Evolutionary conservation across 2,797 vertebrate genomes (phyloP).

Genomic region (Naso thynnoides): DNA sequence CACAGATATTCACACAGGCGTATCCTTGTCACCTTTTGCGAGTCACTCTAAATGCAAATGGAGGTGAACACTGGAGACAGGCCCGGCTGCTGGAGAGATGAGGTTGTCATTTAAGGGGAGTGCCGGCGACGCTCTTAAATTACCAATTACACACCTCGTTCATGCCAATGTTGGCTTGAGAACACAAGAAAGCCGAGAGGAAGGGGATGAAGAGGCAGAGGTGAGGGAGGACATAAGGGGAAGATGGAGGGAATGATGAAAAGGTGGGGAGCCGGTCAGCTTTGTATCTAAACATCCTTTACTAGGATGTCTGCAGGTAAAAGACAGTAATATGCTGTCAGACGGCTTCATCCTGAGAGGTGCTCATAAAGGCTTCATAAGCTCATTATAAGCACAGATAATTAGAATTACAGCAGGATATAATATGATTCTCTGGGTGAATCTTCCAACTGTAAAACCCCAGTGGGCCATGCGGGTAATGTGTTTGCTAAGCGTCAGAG

Average conservation of each 20-base stretch:
- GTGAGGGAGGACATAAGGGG: background rate
- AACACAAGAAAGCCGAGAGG: slow-evolving; percentile 30
- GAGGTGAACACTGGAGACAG: slow-evolving; percentile 77
- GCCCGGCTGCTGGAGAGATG: slow-evolving; percentile 80
- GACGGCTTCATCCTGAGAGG: slow-evolving; percentile 33
- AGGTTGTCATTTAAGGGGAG: slow-evolving; percentile 86
- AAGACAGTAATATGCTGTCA: slow-evolving; percentile 24
- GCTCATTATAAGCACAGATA: slow-evolving; percentile 53
- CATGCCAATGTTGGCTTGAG: slow-evolving; percentile 55
- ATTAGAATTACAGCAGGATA: slow-evolving; percentile 58
- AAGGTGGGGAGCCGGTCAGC: slow-evolving; percentile 15
- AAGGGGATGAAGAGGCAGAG: slow-evolving; percentile 1
- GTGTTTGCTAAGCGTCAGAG: slow-evolving; percentile 53
- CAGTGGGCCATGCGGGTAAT: slow-evolving; percentile 49
- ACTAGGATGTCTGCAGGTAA: slow-evolving; percentile 1
- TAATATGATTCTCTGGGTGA: slow-evolving; percentile 45
- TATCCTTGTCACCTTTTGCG: slow-evolving; percentile 64
- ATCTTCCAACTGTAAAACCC: slow-evolving; percentile 46
- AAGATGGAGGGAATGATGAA: slow-evolving; percentile 21
- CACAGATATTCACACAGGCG: slow-evolving; percentile 23
- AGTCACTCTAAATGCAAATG: slow-evolving; percentile 91
- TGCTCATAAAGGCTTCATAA: slow-evolving; percentile 41
- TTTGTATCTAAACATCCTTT: slow-evolving; percentile 24
- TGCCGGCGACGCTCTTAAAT: slow-evolving; percentile 83
- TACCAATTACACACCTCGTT: slow-evolving; percentile 85